Evolutionary conservation across 1,140 invertebrate genomes (phyloP).

Genomic region (Neomicropteryx cornuta): DNA sequence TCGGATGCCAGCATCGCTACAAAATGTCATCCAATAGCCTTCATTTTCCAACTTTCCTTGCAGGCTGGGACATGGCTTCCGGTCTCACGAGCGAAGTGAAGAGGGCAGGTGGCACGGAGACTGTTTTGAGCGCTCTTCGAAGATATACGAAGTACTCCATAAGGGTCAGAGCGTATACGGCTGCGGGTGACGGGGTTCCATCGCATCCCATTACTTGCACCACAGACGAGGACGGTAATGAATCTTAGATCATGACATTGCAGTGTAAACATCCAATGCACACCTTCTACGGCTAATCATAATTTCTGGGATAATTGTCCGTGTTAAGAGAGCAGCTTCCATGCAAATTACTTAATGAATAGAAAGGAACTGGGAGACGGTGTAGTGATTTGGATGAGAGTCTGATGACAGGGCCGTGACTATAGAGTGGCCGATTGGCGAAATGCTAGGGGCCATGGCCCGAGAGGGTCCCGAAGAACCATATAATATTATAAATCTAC

Average conservation of each 20-base stretch:
- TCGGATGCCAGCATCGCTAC: too few species aligned
- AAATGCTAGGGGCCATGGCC: too few species aligned
- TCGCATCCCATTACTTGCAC: slow-evolving; percentile 66
- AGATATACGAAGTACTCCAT: slow-evolving; percentile 79
- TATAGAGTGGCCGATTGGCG: too few species aligned
- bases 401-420: too few species aligned
- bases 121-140: slow-evolving; percentile 58
- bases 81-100: slow-evolving; percentile 49
- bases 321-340: neutral
- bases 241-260: neutral
- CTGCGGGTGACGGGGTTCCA: slow-evolving; percentile 70
- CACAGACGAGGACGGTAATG: slow-evolving; percentile 68
- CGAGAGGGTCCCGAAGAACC: too few species aligned
- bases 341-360: too few species aligned
- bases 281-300: neutral
- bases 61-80: slow-evolving; percentile 15
- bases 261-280: neutral
- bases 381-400: too few species aligned
- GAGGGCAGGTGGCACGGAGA: slow-evolving; percentile 63
- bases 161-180: slow-evolving; percentile 72
- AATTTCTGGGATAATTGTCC: neutral
- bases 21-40: too few species aligned
- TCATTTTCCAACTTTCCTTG: too few species aligned
- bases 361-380: too few species aligned
- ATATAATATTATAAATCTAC: too few species aligned